These are phyloP conservation scores for Epizoanthus scotinus DNA, from an alignment of 92 coral and sea anemone genomes.

Conservation along the genomic window DNA sequence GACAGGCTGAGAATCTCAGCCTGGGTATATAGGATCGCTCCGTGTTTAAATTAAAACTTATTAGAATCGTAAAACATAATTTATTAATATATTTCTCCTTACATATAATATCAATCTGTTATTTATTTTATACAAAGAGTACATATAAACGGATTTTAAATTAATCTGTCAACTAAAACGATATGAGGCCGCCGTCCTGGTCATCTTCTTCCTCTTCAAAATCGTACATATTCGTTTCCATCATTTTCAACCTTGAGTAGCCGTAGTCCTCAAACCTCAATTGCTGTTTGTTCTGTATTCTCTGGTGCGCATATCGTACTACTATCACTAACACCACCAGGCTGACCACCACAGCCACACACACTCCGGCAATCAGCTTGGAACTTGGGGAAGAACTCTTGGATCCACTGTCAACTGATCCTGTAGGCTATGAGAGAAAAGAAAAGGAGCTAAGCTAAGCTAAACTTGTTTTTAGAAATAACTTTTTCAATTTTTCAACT, in stretches of 20 bases:
- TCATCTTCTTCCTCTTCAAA: conserved; percentile 52
- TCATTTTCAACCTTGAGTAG: conserved; percentile 71
- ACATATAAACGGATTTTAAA: too few relatives aligned
- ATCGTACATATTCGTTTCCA: conserved; percentile 58
- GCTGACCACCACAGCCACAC: conserved; percentile 51
- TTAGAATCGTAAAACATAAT: too few relatives aligned
- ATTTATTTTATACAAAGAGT: too few relatives aligned
- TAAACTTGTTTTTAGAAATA: too few relatives aligned
- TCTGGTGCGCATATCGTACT: conserved; percentile 55
- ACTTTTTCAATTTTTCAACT: too few relatives aligned
- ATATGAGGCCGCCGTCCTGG: conserved; percentile 22
- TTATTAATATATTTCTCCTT: too few relatives aligned
- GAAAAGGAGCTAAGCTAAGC: neutral
- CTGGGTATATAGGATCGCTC: too few relatives aligned
- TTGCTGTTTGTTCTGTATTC: conserved; percentile 40
- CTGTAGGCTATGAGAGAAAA: neutral
- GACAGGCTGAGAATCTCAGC: too few relatives aligned
- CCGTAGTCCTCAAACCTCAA: conserved; percentile 74
- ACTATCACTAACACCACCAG: conserved; percentile 37
- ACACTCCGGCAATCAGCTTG: conserved; percentile 57
- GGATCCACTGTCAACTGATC: neutral
- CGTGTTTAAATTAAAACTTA: too few relatives aligned
- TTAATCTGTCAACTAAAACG: neutral
- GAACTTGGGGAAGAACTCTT: conserved; percentile 5
- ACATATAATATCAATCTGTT: too few relatives aligned